Conservation (phyloP, 2,113 vertebrate species). For the Entomyzon cyanotis region DNA sequence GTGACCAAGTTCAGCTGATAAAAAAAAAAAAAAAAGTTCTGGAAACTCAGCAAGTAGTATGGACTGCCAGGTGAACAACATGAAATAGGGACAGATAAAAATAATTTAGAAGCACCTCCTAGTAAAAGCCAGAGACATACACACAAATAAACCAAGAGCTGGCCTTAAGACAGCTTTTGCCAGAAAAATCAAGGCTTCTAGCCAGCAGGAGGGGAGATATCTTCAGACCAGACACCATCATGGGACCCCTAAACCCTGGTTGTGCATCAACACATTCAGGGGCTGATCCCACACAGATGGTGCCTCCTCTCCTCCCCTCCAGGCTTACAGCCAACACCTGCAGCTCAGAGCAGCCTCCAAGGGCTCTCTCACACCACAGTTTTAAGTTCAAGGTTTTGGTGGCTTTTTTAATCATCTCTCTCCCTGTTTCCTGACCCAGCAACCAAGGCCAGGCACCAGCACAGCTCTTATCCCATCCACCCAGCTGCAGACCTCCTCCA, state of each 20-base stretch:
- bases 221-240: not conserved
- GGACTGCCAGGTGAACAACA: not conserved
- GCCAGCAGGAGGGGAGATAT: fast-evolving
- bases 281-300: not conserved
- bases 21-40: not conserved
- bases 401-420: not conserved
- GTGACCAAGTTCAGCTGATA: not conserved
- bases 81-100: not conserved
- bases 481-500: not conserved
- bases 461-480: too few relatives aligned
- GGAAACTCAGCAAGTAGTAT: not conserved
- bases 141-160: not conserved
- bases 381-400: not conserved
- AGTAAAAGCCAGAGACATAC: not conserved
- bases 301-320: not conserved
- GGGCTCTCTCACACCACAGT: not conserved
- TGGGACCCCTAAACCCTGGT: not conserved
- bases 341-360: not conserved
- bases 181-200: not conserved
- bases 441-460: not conserved
- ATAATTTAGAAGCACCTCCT: not conserved
- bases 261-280: not conserved
- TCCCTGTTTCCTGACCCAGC: not conserved
- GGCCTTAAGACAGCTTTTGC: not conserved
- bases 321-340: not conserved